phyloP scores from a whole-genome alignment of 2,888 invertebrate genomes.

The Drosophila prolongata region DNA sequence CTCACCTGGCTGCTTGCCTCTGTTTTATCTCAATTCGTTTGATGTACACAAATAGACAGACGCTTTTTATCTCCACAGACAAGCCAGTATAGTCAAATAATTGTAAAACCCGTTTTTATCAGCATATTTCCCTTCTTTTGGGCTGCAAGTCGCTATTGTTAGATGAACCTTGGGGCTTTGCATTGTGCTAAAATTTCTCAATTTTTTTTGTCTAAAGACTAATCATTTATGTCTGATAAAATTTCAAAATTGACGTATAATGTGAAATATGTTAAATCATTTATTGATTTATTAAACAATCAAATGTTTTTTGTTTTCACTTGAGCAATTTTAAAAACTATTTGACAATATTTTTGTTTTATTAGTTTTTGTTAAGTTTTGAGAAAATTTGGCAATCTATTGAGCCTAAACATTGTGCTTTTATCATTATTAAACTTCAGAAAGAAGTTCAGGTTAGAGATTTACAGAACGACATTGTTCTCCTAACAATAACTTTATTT shows the following conservation, averaged over 20 bases:
- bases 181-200: conserved; percentile 3
- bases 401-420: too few relatives aligned
- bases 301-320: neutral
- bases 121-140: neutral
- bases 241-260: neutral
- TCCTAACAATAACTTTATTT: neutral
- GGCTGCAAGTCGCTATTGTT: conserved; percentile 21
- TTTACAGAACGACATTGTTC: too few relatives aligned
- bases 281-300: neutral
- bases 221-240: neutral
- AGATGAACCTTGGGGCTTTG: neutral
- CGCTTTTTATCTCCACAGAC: conserved; percentile 33
- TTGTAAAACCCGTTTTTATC: conserved; percentile 43
- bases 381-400: too few relatives aligned
- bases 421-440: too few relatives aligned
- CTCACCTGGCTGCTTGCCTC: conserved; percentile 20
- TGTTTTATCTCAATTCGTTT: conserved; percentile 46
- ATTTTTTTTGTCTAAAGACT: neutral
- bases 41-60: conserved; percentile 36
- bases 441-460: too few relatives aligned
- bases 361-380: too few relatives aligned
- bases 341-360: neutral
- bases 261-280: neutral
- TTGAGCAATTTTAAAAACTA: neutral
- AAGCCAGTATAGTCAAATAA: conserved; percentile 31